A percentile compares a stretch with the other conserved stretches of the same genome.
Conservation (phyloP, 2,888 invertebrate genomes). For the Panopea generosa region DNA sequence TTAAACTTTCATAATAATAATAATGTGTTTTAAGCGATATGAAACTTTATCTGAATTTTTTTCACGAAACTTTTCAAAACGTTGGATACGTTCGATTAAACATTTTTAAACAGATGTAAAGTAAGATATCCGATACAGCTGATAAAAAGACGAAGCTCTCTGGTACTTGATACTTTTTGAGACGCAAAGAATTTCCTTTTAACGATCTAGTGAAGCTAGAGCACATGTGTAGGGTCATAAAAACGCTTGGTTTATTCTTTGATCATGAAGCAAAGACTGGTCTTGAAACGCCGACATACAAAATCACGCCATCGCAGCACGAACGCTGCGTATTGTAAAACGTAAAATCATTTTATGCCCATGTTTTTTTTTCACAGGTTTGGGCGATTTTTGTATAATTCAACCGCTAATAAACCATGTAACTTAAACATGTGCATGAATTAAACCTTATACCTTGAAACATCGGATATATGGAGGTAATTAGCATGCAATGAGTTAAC, state of each 20-base stretch:
- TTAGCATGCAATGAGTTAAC: neutral
- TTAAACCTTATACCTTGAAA: too few species aligned
- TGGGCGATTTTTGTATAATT: neutral
- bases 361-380: neutral
- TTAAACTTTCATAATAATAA: too few species aligned
- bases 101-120: slow-evolving; percentile 17
- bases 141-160: slow-evolving; percentile 9
- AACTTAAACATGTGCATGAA: too few species aligned
- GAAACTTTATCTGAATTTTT: too few species aligned
- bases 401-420: neutral
- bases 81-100: too few species aligned
- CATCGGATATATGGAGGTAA: neutral
- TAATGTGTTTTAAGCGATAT: too few species aligned
- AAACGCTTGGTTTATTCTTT: slow-evolving; percentile 16
- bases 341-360: neutral
- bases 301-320: slow-evolving; percentile 21
- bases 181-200: slow-evolving; percentile 32
- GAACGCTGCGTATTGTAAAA: neutral
- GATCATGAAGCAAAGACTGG: slow-evolving; percentile 35
- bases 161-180: slow-evolving; percentile 28
- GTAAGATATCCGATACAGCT: slow-evolving; percentile 16
- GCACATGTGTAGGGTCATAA: slow-evolving; percentile 36
- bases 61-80: too few species aligned
- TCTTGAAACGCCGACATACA: slow-evolving; percentile 14
- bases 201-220: slow-evolving; percentile 10